Base-by-base conservation (phyloP, 2,797 vertebrate species). In the Silurus aristotelis region DNA sequence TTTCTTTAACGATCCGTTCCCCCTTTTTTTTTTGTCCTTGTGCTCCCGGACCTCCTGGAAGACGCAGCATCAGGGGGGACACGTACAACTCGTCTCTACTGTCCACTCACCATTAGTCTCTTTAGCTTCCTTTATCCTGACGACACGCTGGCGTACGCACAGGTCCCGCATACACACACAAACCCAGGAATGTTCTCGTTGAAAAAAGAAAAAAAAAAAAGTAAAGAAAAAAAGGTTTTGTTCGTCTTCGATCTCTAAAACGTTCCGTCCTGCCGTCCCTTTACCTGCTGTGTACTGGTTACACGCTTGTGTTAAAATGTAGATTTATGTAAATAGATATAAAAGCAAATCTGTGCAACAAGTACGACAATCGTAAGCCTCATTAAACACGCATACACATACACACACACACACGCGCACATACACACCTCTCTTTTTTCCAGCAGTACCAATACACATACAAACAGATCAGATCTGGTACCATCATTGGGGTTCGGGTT, bases 241-340 rank as follows among this genome's bases (percentile, higher is more conserved):
- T 66, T 61, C 5, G 19, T 77, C 90, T 89, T 91, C 90, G 89
- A 89, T 79, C 93, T 87, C 91, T 89, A 77, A 90, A 48, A 60
- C 3, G 5, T 61, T 13, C 13, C 75, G 22, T 61, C 76, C 27
- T 31, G 27, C 19, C 4, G 31, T 80, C 78, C 61, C 22, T 66
- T 20, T 5, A 66, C 46, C 63, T 64, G 68, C 68, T 13, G 71
- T 92, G 91, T 63, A 66, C 80, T 80, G 91, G 92, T 94, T 93
- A 95, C 94, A 95, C 95, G 95, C 95, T 95, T 94, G 1, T 93
- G 94, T 95, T 95, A 94, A 95, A 94, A 94, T 90, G 92, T 93
- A 93, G 90, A 92, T 93, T 92, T 92, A 93, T 83, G 90, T 90
- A 90, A 88, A 92, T 89, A 90, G 90, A 89, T 94, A 94, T 92